phyloP scores from a whole-genome alignment of 2,797 vertebrate species.

The Heliangelus exortis region DNA sequence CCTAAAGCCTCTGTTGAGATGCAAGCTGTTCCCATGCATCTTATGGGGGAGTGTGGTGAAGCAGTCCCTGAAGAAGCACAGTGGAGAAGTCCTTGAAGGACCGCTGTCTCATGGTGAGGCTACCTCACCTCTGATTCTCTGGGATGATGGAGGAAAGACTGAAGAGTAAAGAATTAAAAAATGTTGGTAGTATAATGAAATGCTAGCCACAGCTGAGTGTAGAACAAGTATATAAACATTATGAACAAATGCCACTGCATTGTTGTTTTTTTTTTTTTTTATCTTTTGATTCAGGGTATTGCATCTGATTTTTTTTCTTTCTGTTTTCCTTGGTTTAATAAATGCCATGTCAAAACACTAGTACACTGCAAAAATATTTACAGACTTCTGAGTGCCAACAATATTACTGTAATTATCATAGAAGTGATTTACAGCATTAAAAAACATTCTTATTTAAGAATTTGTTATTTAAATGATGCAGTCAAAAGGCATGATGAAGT shows the following conservation, averaged over 20 bases:
- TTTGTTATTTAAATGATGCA: background rate
- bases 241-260: background rate
- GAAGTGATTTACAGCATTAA: background rate
- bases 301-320: background rate
- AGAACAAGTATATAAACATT: background rate
- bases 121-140: background rate
- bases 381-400: background rate
- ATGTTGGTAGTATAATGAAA: background rate
- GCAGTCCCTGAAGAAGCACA: no score
- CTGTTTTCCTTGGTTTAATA: background rate
- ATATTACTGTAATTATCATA: conserved; percentile 20
- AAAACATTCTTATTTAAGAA: background rate
- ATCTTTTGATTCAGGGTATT: background rate
- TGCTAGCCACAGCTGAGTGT: background rate
- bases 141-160: background rate
- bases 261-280: background rate
- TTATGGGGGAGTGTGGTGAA: no score
- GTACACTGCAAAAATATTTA: conserved; percentile 30
- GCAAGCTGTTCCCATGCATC: no score
- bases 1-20: no score
- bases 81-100: no score
- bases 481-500: background rate
- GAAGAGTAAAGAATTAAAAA: background rate
- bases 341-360: conserved; percentile 5
- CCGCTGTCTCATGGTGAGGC: background rate